Conservation (phyloP, 2,888 invertebrate genomes). For the Cerceris ruficornis region DNA sequence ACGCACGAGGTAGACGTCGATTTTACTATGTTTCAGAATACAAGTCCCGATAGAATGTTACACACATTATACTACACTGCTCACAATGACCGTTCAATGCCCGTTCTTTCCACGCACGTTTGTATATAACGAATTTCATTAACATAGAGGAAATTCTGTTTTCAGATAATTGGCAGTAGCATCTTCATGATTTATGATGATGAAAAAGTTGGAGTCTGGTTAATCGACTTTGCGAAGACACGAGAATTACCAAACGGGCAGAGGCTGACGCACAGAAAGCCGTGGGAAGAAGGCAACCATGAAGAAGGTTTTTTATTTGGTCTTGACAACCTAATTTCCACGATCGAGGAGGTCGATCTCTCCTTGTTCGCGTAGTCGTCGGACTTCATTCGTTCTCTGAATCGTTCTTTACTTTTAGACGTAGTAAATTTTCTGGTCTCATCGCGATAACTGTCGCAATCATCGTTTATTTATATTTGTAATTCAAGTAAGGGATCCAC, state of each 20-base stretch:
- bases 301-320: constrained; percentile 98
- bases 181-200: constrained; percentile 96
- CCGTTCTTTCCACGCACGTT: too few relatives aligned
- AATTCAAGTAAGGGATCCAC: not conserved
- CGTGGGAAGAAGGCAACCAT: constrained; percentile 97
- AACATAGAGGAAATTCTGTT: constrained; percentile 16
- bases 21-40: not conserved
- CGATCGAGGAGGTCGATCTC: constrained; percentile 82
- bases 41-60: not conserved
- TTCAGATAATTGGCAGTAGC: constrained; percentile 93
- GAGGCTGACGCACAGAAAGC: constrained; percentile 89
- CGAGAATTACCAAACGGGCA: constrained; percentile 87
- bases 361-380: constrained; percentile 10
- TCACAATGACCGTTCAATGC: too few relatives aligned
- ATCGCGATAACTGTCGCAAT: constrained; percentile 3
- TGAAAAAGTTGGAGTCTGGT: constrained; percentile 94
- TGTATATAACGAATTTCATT: not conserved
- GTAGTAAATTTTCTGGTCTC: constrained; percentile 19
- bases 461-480: constrained; percentile 21
- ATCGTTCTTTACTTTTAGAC: constrained; percentile 9
- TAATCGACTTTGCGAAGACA: constrained; percentile 99
- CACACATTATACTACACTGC: too few relatives aligned
- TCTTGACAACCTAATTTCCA: constrained; percentile 94
- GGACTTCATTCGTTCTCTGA: not conserved
- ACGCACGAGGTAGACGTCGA: constrained; percentile 88